These are phyloP conservation scores for Sebastes taczanowskii DNA, from an alignment of 2,797 vertebrate genomes.

Conservation along the genomic window DNA sequence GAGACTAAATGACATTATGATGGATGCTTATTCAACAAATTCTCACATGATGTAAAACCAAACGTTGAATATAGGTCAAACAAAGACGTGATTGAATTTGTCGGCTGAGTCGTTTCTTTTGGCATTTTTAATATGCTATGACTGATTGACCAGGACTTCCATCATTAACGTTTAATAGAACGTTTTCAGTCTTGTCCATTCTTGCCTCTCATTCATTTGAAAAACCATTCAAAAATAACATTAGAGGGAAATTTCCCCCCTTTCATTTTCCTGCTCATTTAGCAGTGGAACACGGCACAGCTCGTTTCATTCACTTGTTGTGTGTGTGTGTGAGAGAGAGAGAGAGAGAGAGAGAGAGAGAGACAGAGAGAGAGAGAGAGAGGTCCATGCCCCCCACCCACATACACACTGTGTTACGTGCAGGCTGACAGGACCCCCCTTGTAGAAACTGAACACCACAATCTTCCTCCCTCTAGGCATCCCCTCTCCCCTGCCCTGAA, in stretches of 20 bases:
- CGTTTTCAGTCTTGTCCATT: slow-evolving; percentile 6
- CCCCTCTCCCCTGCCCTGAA: slow-evolving; percentile 90
- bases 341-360: slow-evolving; percentile 36
- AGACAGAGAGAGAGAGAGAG: slow-evolving; percentile 9
- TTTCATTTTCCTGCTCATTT: slow-evolving; percentile 35
- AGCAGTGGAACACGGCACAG: neutral
- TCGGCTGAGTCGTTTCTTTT: neutral
- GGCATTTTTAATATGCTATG: neutral
- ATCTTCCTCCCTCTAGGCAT: slow-evolving; percentile 81
- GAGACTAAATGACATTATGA: neutral
- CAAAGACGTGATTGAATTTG: neutral
- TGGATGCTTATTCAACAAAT: neutral
- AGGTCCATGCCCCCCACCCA: slow-evolving; percentile 77
- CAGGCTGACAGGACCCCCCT: slow-evolving; percentile 76
- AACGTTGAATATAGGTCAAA: neutral
- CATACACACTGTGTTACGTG: slow-evolving; percentile 84
- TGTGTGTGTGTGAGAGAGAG: neutral
- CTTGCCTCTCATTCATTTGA: slow-evolving; percentile 22
- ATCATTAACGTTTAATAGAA: neutral
- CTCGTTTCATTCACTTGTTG: slow-evolving; percentile 26
- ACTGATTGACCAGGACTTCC: neutral
- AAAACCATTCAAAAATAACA: slow-evolving; percentile 30
- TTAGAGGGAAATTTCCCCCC: slow-evolving; percentile 27
- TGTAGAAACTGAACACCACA: slow-evolving; percentile 75
- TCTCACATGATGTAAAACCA: neutral